Percentiles rank a stretch among this genome's conserved stretches.
Conservation (phyloP, 2,113 vertebrate genomes). For the Corvus moneduloides region DNA sequence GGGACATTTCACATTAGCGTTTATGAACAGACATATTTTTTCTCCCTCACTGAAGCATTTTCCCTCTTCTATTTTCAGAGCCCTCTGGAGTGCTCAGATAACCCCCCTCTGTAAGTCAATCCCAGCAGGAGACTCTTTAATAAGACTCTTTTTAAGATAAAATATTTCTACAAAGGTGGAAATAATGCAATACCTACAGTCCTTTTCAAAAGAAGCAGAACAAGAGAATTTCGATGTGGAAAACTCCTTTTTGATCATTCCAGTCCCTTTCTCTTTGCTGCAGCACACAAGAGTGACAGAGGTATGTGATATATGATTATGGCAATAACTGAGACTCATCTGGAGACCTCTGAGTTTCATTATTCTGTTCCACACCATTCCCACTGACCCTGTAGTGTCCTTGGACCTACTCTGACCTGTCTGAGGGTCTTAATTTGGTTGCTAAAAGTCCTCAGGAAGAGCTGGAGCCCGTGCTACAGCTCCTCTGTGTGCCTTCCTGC, state of each 20-base stretch:
- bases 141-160: neutral
- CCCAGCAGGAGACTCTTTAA: constrained; percentile 13
- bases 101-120: neutral
- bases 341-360: neutral
- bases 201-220: neutral
- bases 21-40: neutral
- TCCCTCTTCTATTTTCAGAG: constrained; percentile 8
- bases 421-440: neutral
- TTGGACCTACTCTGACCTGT: neutral
- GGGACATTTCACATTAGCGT: neutral
- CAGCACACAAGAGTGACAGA: neutral
- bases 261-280: neutral
- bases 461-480: neutral
- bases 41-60: neutral
- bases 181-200: neutral
- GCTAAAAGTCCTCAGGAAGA: neutral
- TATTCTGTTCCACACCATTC: neutral
- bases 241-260: neutral
- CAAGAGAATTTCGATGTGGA: neutral
- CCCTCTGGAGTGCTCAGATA: constrained; percentile 27
- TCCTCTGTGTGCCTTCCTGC: neutral
- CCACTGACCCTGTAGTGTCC: neutral
- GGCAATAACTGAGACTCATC: neutral
- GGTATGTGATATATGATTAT: neutral
- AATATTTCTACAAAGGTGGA: neutral